Evolutionary conservation across 2,888 invertebrate genomes (phyloP), one percentile per base, ranked within the genome.

Genomic region (Drosophila mimica): DNA sequence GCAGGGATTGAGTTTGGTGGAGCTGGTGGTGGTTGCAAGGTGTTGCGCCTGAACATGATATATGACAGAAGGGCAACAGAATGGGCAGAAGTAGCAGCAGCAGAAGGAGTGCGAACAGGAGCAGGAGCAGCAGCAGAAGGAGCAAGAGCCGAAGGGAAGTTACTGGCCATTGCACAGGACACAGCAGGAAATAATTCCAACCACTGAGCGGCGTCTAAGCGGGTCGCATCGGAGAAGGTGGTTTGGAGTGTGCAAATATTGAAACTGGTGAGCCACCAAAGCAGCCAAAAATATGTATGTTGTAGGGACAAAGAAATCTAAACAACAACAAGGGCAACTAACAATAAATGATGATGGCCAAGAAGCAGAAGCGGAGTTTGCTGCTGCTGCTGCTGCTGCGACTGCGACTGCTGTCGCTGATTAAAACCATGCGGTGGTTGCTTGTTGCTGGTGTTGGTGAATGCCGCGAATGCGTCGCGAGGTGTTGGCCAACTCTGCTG

Each of bases 391-490:
- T 20, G 36, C 81, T 81, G 80, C 83, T 78, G 76, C 81, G 74
- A 81, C 83, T 88, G 87, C 85, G 89, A 59, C 70, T 79, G 79
- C 68, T 70, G 79, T 77, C 81, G 85, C 89, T 85, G 83, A 89
- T 88, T 88, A 88, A 88, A 85, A 85, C 40, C 57, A 57, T 80
- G 89, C 82, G 85, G 79, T 76, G 73, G 81, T 69, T 71, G 69
- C 36, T 38, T 63, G 36, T 49, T 70, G 61, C 28, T 46, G 68
- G 33, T 52, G 34, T 2, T 63, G 61, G 15, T 61, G 52, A 38
- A 85, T 85, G 82, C 86, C 82, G 76, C 81, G 77, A 85, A 86
- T 88, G 87, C 85, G 89, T 87, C 86, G 89, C 88, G 87, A 87
- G 87, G 87, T 87, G 82, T 82, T 82, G 75, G 67, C 70, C 73